Percentiles rank a stretch among this genome's conserved stretches.
Evolutionary conservation across 2,797 vertebrate genomes (phyloP).

Genomic region (Typhlichthys subterraneus): DNA sequence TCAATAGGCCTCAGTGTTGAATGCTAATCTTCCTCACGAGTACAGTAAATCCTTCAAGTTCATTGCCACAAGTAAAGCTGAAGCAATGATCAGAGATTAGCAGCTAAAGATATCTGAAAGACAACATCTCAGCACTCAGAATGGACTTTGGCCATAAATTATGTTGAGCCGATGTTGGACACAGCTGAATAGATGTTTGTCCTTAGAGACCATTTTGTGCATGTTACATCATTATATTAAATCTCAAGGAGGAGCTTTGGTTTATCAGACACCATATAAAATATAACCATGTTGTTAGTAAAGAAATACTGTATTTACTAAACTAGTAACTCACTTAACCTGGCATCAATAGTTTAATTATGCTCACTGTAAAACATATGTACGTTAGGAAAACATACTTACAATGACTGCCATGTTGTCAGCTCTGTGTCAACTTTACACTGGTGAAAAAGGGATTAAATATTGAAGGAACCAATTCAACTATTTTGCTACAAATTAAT

Average conservation of each 20-base stretch:
- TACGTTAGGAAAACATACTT: constrained; percentile 44
- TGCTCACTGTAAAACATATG: background rate
- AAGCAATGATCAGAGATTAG: constrained; percentile 55
- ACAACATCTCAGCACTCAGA: constrained; percentile 33
- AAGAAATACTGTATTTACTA: too few relatives aligned
- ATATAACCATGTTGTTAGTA: too few relatives aligned
- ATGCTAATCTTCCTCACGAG: constrained; percentile 75
- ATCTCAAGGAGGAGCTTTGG: too few relatives aligned
- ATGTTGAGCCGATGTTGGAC: constrained; percentile 33
- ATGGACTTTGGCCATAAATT: constrained; percentile 44
- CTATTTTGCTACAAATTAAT: constrained; percentile 45
- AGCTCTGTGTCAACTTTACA: constrained; percentile 35
- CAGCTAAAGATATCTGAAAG: constrained; percentile 40
- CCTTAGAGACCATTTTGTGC: background rate
- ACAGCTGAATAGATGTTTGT: constrained; percentile 1
- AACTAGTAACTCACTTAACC: background rate
- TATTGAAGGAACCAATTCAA: constrained; percentile 27
- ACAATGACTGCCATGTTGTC: constrained; percentile 80
- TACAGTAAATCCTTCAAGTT: constrained; percentile 61
- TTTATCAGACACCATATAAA: too few relatives aligned
- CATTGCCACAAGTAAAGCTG: constrained; percentile 25
- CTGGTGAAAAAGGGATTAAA: constrained; percentile 19
- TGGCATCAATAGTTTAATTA: background rate
- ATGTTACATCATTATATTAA: too few relatives aligned
- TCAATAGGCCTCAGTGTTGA: constrained; percentile 70